Evolutionary conservation across 2,888 invertebrate species (phyloP).

Genomic region (Gymnoscelis rufifasciata): DNA sequence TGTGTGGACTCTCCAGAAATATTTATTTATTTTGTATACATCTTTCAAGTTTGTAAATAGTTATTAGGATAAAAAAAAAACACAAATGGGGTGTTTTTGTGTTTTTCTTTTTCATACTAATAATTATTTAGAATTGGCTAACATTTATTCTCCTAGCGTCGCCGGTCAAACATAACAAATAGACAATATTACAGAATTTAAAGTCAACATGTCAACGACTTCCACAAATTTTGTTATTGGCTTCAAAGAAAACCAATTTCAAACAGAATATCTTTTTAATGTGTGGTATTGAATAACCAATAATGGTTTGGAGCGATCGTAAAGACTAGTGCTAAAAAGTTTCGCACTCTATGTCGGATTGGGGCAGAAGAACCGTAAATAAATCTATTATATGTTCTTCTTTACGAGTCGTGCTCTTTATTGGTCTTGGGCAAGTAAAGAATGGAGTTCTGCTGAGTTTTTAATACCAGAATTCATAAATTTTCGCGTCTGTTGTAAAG

Average conservation of each 20-base stretch:
- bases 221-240: background rate
- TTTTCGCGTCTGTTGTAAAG: too few relatives aligned
- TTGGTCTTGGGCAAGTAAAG: slow-evolving; percentile 21
- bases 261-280: slow-evolving; percentile 29
- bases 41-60: too few relatives aligned
- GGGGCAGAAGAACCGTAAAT: slow-evolving; percentile 45
- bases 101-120: too few relatives aligned
- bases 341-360: slow-evolving; percentile 43
- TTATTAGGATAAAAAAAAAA: too few relatives aligned
- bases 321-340: slow-evolving; percentile 55
- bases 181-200: too few relatives aligned
- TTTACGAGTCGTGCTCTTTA: slow-evolving; percentile 26
- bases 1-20: too few relatives aligned
- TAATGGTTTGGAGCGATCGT: slow-evolving; percentile 42
- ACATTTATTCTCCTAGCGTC: too few relatives aligned
- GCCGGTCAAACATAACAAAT: too few relatives aligned
- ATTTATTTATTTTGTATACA: too few relatives aligned
- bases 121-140: too few relatives aligned
- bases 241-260: slow-evolving; percentile 27
- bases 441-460: slow-evolving; percentile 12
- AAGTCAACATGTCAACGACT: too few relatives aligned
- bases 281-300: slow-evolving; percentile 41
- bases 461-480: background rate
- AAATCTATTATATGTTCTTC: slow-evolving; percentile 33
- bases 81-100: too few relatives aligned